These are phyloP conservation scores for Poeciliopsis turrubarensis DNA, from an alignment of 2,113 vertebrate genomes.

Conservation along the genomic window DNA sequence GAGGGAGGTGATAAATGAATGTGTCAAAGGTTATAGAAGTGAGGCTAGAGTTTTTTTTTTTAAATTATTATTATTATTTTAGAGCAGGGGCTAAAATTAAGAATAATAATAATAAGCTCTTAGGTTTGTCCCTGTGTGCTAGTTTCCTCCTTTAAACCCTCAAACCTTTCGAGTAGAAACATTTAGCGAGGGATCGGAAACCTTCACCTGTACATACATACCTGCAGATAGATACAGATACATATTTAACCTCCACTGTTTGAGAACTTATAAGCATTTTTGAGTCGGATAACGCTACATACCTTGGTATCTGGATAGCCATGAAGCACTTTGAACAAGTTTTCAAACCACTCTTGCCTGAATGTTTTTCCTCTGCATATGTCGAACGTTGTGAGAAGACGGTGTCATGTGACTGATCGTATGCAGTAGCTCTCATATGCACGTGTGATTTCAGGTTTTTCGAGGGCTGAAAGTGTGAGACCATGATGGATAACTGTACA, in stretches of 20 bases:
- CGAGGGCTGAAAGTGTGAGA: background rate
- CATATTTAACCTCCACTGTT: slow-evolving; percentile 18
- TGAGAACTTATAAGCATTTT: slow-evolving; percentile 14
- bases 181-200: slow-evolving; percentile 42
- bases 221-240: slow-evolving; percentile 25
- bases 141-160: slow-evolving; percentile 3
- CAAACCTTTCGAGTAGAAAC: slow-evolving; percentile 18
- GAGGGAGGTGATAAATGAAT: slow-evolving; percentile 61
- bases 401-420: slow-evolving; percentile 39
- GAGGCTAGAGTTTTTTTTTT: slow-evolving; percentile 35
- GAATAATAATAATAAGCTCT: slow-evolving; percentile 2
- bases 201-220: slow-evolving; percentile 33
- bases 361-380: slow-evolving; percentile 67
- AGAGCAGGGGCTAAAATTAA: slow-evolving; percentile 33
- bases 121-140: slow-evolving; percentile 19
- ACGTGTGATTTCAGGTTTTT: background rate
- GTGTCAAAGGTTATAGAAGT: slow-evolving; percentile 45
- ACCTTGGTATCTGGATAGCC: slow-evolving; percentile 52
- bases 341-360: slow-evolving; percentile 65
- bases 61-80: background rate
- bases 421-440: background rate
- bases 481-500: too few relatives aligned
- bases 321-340: slow-evolving; percentile 74
- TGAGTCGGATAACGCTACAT: slow-evolving; percentile 34
- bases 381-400: slow-evolving; percentile 51